Conservation (phyloP, 2,888 invertebrate genomes). For the Scaptomyza cyrtandrae region DNA sequence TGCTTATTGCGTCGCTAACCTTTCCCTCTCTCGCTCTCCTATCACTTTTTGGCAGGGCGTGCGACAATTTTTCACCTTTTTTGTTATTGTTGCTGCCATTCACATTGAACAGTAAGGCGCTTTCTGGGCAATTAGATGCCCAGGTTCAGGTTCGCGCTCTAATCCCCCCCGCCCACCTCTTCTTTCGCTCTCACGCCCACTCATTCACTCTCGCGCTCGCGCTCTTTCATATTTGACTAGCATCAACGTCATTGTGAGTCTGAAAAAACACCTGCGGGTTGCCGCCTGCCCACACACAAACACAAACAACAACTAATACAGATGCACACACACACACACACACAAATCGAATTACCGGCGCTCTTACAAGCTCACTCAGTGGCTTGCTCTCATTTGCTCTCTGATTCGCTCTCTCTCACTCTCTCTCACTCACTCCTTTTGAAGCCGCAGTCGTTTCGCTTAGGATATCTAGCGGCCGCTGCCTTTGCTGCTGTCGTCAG, state of each 20-base stretch:
- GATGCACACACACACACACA: slow-evolving; percentile 17
- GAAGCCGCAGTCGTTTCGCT: slow-evolving; percentile 19
- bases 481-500: slow-evolving; percentile 67
- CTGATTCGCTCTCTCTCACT: slow-evolving; percentile 1
- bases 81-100: slow-evolving; percentile 34
- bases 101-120: slow-evolving; percentile 30
- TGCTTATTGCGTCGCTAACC: slow-evolving; percentile 65
- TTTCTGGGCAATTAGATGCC: slow-evolving; percentile 47
- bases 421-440: background rate
- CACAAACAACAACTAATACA: slow-evolving; percentile 12
- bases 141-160: slow-evolving; percentile 10
- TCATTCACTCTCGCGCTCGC: slow-evolving; percentile 2
- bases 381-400: slow-evolving; percentile 18
- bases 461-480: slow-evolving; percentile 47
- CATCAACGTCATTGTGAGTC: slow-evolving; percentile 49
- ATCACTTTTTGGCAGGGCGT: slow-evolving; percentile 28
- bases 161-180: background rate
- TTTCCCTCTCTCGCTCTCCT: background rate
- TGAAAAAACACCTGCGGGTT: slow-evolving; percentile 55
- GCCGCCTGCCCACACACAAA: slow-evolving; percentile 44
- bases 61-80: slow-evolving; percentile 43
- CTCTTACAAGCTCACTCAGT: slow-evolving; percentile 61
- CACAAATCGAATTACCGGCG: slow-evolving; percentile 62
- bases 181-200: background rate
- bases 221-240: slow-evolving; percentile 2